Evolutionary conservation across 1,140 invertebrate species (phyloP), one percentile per base, ranked within the genome.

Genomic region (Hirudo medicinalis): DNA sequence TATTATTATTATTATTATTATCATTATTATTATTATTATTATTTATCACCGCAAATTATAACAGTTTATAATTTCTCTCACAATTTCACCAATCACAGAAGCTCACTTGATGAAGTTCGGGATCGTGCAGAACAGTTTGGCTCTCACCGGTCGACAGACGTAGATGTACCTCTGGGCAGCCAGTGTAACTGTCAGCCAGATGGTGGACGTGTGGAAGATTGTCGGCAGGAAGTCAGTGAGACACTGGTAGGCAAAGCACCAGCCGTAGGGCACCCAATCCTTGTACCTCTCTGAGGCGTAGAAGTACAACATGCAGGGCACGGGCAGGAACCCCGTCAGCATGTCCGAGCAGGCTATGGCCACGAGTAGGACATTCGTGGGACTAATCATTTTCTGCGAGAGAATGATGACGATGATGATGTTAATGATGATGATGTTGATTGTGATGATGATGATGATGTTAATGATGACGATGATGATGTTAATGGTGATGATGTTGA

Each of bases 261-360:
- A 63, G 1, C 15, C 29, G 57, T 63, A n/a, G 0, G 57, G 57
- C 19, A 63, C 22, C 57, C 57, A 63, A 1, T 63, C 57, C 19
- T 63, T 63, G 57, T 63, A 32, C 11, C 22, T 22, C 11, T 63
- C 29, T 2, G 57, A 25, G 57, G 57, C 57, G 57, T 63, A 63
- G 57, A 63, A 63, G 20, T 63, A 32, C 29, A 63, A 15, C 22
- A 25, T 25, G 19, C 22, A 63, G 11, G 57, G 57, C 1, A 63
- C 57, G 2, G 57, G 57, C 8, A 32, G 8, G 57, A 32, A 63
- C 19, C 57, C 57, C 11, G 57, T 63, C 57, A 63, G 15, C 57
- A 63, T 63, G 57, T 63, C 57, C 19, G 57, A 63, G 17, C 57
- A 63, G 6, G 57, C 57, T 13, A 63, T 63, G 57, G 57, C 57